These are phyloP conservation scores for Calycopis cecrops DNA, from an alignment of 1,140 invertebrate species.

Conservation along the genomic window DNA sequence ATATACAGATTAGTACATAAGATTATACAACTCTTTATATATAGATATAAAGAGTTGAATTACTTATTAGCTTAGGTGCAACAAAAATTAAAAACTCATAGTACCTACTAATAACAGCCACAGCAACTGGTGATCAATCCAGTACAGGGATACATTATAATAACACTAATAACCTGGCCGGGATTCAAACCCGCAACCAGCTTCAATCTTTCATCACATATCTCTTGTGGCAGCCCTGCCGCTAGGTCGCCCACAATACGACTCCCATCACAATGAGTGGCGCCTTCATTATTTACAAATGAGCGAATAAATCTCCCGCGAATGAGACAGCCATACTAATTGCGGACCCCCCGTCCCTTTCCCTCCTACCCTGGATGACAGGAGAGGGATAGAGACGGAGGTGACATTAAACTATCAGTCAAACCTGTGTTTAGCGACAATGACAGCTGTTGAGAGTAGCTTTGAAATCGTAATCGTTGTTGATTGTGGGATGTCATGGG, in stretches of 20 bases:
- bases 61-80: too few relatives aligned
- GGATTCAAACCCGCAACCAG: too few relatives aligned
- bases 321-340: slow-evolving; percentile 46
- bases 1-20: too few relatives aligned
- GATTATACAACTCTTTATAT: too few relatives aligned
- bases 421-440: slow-evolving; percentile 10
- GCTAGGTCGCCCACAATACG: slow-evolving; percentile 51
- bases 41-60: too few relatives aligned
- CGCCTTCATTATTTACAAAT: slow-evolving; percentile 66
- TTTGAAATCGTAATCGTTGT: neutral
- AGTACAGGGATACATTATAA: too few relatives aligned
- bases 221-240: slow-evolving; percentile 19
- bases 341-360: slow-evolving; percentile 31
- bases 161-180: too few relatives aligned
- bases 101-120: too few relatives aligned
- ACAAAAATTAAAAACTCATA: too few relatives aligned
- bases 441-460: slow-evolving; percentile 8
- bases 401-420: neutral
- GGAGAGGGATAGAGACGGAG: slow-evolving; percentile 2
- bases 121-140: too few relatives aligned
- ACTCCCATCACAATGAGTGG: slow-evolving; percentile 58
- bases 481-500: too few relatives aligned
- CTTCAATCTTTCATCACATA: too few relatives aligned
- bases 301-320: slow-evolving; percentile 55
- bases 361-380: neutral